Evolutionary conservation across 2,113 vertebrate genomes (phyloP).

Genomic region (Melospiza melodia): DNA sequence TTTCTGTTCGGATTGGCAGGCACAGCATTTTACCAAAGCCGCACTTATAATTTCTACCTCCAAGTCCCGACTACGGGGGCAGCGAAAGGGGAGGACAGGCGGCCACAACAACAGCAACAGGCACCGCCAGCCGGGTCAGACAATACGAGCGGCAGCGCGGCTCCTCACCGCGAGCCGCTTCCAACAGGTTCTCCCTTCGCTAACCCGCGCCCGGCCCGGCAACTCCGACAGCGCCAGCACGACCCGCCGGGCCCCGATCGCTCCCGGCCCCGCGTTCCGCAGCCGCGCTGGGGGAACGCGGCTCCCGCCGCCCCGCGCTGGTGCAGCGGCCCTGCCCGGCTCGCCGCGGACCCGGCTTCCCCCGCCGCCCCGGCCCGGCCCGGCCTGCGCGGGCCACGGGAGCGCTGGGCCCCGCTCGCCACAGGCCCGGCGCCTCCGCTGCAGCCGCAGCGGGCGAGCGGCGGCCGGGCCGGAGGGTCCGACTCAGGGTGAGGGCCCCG

Average conservation of each 20-base stretch:
- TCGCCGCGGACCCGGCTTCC: too few relatives aligned
- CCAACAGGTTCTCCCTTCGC: not conserved
- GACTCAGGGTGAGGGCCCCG: too few relatives aligned
- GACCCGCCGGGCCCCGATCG: not conserved
- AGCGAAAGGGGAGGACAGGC: not conserved
- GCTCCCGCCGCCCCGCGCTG: not conserved
- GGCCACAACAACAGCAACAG: conserved; percentile 23
- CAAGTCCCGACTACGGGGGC: not conserved
- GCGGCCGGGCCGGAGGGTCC: too few relatives aligned
- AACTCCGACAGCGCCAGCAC: not conserved
- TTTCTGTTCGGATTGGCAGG: too few relatives aligned
- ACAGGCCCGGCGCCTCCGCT: too few relatives aligned
- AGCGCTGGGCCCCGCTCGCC: not conserved
- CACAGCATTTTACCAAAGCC: not conserved
- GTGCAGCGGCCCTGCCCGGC: not conserved
- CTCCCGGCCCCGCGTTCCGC: not conserved
- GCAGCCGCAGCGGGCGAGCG: too few relatives aligned
- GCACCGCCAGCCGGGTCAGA: not conserved
- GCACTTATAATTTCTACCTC: not conserved
- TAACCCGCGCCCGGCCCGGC: not conserved
- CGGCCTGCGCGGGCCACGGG: not conserved
- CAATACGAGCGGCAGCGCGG: not conserved
- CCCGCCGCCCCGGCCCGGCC: not conserved
- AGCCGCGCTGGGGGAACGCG: not conserved
- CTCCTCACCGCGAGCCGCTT: not conserved